Conservation (phyloP, 1,140 invertebrate species). For the Leptinotarsa defecta region DNA sequence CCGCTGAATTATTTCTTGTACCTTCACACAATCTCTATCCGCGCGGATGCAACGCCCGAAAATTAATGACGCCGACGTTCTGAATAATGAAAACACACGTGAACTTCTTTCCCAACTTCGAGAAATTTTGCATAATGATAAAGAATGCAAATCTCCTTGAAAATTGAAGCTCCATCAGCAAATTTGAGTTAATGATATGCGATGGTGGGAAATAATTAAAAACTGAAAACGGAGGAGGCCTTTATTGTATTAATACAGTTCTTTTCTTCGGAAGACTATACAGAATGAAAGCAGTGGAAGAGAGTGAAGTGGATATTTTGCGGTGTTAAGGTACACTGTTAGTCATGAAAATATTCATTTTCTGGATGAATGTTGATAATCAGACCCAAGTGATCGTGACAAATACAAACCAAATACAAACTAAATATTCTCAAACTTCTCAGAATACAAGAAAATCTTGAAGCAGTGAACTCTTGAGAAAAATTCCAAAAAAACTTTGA, state of each 20-base stretch:
- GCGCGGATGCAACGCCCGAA: not conserved
- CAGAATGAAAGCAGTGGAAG: too few relatives aligned
- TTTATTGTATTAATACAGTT: not conserved
- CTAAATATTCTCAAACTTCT: too few relatives aligned
- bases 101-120: not conserved
- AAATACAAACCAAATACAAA: too few relatives aligned
- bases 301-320: too few relatives aligned
- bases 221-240: not conserved
- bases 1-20: slow-evolving; percentile 36
- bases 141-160: slow-evolving; percentile 2
- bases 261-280: too few relatives aligned
- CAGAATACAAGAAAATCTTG: too few relatives aligned
- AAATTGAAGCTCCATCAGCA: not conserved
- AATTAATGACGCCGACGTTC: not conserved
- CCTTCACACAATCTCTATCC: not conserved
- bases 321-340: too few relatives aligned
- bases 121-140: slow-evolving; percentile 1
- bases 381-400: too few relatives aligned
- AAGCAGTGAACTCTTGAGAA: too few relatives aligned
- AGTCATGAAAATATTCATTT: too few relatives aligned
- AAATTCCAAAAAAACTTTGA: too few relatives aligned
- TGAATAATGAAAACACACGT: slow-evolving; percentile 10
- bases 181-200: not conserved
- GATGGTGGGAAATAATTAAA: not conserved
- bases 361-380: too few relatives aligned